These are phyloP conservation scores for Phrynosoma platyrhinos DNA, from an alignment of 2,113 vertebrate species.

Conservation along the genomic window DNA sequence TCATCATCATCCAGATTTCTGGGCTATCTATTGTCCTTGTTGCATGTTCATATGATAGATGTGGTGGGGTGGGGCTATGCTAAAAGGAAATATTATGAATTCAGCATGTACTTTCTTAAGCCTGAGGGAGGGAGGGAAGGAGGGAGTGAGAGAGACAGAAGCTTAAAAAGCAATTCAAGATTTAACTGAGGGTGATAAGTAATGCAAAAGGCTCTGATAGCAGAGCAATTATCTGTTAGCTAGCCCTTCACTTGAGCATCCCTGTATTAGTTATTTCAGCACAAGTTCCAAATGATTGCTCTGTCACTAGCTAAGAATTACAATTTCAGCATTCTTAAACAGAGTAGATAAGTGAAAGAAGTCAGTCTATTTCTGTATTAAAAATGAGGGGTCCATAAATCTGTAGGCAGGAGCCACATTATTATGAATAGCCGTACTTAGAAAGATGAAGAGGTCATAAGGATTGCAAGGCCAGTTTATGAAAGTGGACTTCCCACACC, in stretches of 20 bases:
- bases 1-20: background rate
- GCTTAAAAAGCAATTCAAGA: slow-evolving; percentile 65
- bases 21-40: background rate
- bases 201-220: slow-evolving; percentile 55
- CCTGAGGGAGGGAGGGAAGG: background rate
- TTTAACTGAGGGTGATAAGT: slow-evolving; percentile 59
- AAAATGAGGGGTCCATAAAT: slow-evolving; percentile 4
- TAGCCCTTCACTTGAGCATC: slow-evolving; percentile 51
- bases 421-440: no score
- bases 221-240: slow-evolving; percentile 60
- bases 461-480: no score
- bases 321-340: slow-evolving; percentile 33
- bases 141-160: slow-evolving; percentile 46
- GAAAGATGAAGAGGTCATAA: no score
- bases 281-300: slow-evolving; percentile 39
- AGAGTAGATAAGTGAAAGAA: slow-evolving; percentile 29
- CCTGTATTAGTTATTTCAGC: slow-evolving; percentile 42
- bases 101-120: slow-evolving; percentile 46
- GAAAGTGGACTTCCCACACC: no score
- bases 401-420: no score
- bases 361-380: background rate
- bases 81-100: slow-evolving; percentile 27
- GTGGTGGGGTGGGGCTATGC: background rate
- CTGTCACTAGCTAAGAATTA: slow-evolving; percentile 38
- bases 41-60: background rate